A percentile compares a stretch with the other conserved stretches of the same genome.
phyloP scores from a whole-genome alignment of 2,113 vertebrate species.

The Vulpes ferrilata region DNA sequence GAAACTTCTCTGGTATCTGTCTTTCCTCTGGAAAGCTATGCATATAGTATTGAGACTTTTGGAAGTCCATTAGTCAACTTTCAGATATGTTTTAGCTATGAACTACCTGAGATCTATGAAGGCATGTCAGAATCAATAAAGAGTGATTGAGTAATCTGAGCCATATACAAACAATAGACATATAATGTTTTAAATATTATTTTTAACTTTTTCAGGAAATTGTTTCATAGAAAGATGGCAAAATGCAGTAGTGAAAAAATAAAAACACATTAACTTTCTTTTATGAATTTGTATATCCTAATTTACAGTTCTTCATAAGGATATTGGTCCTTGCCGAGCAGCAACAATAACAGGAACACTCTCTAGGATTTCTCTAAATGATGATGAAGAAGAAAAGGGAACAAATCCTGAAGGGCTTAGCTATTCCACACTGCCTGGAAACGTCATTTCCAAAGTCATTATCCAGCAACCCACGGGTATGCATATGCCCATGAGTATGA shows the following conservation, averaged over 20 bases:
- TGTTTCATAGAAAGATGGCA: conserved; percentile 45
- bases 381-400: conserved; percentile 97
- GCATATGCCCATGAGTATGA: conserved; percentile 96
- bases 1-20: conserved; percentile 50
- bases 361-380: conserved; percentile 98
- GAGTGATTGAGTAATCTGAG: background rate
- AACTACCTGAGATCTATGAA: background rate
- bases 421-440: conserved; percentile 98
- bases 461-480: conserved; percentile 97
- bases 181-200: background rate
- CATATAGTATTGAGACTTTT: background rate
- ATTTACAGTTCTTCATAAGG: conserved; percentile 96
- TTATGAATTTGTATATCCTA: conserved; percentile 76
- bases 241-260: background rate
- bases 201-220: background rate
- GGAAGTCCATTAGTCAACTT: conserved; percentile 56
- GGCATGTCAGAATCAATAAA: conserved; percentile 10
- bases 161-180: background rate
- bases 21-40: conserved; percentile 70
- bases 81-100: conserved; percentile 52
- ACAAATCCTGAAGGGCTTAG: conserved; percentile 94
- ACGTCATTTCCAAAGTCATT: conserved; percentile 99
- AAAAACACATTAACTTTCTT: background rate
- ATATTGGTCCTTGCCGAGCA: conserved; percentile 97
- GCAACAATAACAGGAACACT: conserved; percentile 98